Conservation (phyloP, 2,888 invertebrate genomes). For the Lumbricus terrestris region DNA sequence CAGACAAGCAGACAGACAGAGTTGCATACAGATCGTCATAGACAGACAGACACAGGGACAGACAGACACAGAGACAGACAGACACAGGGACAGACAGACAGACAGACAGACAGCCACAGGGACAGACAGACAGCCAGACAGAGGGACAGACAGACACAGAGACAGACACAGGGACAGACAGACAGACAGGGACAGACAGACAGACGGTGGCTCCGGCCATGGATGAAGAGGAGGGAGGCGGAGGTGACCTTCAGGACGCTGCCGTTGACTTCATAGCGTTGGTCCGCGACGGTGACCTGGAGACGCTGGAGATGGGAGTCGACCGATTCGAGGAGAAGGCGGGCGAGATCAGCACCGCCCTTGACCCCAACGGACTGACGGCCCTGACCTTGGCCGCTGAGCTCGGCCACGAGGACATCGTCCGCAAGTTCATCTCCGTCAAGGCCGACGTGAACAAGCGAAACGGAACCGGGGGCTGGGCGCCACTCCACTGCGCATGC, state of each 20-base stretch:
- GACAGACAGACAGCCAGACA: not conserved
- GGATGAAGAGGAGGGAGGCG: slow-evolving; percentile 5
- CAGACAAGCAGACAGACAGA: not conserved
- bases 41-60: not conserved
- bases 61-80: not conserved
- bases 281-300: slow-evolving; percentile 27
- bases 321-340: slow-evolving; percentile 21
- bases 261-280: slow-evolving; percentile 26
- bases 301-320: slow-evolving; percentile 27
- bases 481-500: slow-evolving; percentile 40
- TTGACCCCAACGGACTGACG: slow-evolving; percentile 36
- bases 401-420: slow-evolving; percentile 32
- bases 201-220: not conserved
- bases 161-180: not conserved
- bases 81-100: not conserved
- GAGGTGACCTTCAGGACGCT: slow-evolving; percentile 3
- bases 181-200: not conserved
- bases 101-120: not conserved
- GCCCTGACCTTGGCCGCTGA: slow-evolving; percentile 39
- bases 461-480: slow-evolving; percentile 36
- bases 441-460: slow-evolving; percentile 29
- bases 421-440: slow-evolving; percentile 28
- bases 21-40: too few relatives aligned
- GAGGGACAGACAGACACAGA: not conserved
- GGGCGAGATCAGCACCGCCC: slow-evolving; percentile 23